Evolutionary conservation across 2,113 vertebrate genomes (phyloP), one percentile per base, ranked within the genome.

Genomic region (Tamias sibiricus): DNA sequence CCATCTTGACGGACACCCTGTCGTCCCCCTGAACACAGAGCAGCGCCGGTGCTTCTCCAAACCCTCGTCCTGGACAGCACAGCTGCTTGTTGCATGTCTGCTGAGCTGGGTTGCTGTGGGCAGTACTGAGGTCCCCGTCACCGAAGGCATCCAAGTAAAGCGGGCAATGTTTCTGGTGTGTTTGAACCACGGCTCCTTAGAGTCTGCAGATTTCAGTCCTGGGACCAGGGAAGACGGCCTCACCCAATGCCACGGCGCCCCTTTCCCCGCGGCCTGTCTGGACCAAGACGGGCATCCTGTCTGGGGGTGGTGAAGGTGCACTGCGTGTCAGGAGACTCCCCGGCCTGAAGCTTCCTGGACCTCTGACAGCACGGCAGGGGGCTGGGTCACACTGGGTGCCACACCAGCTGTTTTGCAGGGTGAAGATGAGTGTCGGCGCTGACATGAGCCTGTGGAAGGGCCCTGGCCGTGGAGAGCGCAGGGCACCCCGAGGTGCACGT

Each of bases 21-120:
- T 71, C 30, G 52, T 35, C 6, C n/a, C 12, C n/a, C 71, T 8
- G 12, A 54, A 14, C 71, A 13, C 17, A 77, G 19, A 17, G 1
- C 32, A 47, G 35, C 7, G 66, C 40, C 66, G 35, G 49, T 16
- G 47, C 74, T 10, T 77, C 19, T 59, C 28, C 0, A 37, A 59
- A 28, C 35, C 9, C 54, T 3, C 11, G 8, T 47, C 44, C 54
- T 22, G 40, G 57, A 9, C 35, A 32, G 13, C 0, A 1, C 0
- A 24, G 40, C 28, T 19, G 79, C 24, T 62, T 3, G 7, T 0
- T 6, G 62, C 76, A 2, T 13, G 22, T 28, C 49, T 54, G 77
- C 37, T 17, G 3, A 49, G 44, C 32, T 64, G 13, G 42, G 2
- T 11, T 24, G 20, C 4, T 24, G 9, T 49, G 17, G 20, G 52